phyloP scores from a whole-genome alignment of 2,888 invertebrate genomes.

The Drosophila affinis region DNA sequence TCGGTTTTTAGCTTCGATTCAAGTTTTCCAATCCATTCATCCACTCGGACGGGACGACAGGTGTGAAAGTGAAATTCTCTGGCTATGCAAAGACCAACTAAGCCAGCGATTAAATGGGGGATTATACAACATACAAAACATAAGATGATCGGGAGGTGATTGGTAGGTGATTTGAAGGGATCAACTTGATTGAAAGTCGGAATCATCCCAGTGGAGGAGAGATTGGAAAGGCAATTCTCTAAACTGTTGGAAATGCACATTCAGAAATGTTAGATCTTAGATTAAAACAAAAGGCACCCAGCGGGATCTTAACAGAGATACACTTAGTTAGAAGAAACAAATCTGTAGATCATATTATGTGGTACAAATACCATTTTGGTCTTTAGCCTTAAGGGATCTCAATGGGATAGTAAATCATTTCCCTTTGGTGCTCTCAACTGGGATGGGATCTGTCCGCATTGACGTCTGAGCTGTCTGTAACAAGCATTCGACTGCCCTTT shows the following conservation, averaged over 20 bases:
- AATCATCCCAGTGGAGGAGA: background rate
- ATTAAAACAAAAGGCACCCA: too few species aligned
- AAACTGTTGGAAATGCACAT: background rate
- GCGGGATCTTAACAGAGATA: too few species aligned
- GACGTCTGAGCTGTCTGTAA: too few species aligned
- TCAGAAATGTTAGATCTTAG: background rate
- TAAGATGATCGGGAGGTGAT: background rate
- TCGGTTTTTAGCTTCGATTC: conserved; percentile 23
- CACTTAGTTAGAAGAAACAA: too few species aligned
- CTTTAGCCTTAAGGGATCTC: too few species aligned
- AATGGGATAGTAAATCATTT: too few species aligned
- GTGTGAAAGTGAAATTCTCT: conserved; percentile 68
- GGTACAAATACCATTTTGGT: too few species aligned
- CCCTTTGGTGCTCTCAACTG: too few species aligned
- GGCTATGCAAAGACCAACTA: conserved; percentile 46
- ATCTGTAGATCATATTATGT: too few species aligned
- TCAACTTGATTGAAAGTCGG: background rate
- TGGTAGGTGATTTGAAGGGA: background rate
- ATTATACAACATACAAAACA: background rate
- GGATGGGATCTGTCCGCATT: too few species aligned
- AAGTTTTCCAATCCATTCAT: conserved; percentile 45
- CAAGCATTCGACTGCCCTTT: too few species aligned
- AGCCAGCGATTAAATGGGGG: background rate
- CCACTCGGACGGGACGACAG: conserved; percentile 13
- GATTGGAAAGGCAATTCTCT: background rate